Conservation (phyloP, 2,888 invertebrate species). For the Stenodema calcarata region DNA sequence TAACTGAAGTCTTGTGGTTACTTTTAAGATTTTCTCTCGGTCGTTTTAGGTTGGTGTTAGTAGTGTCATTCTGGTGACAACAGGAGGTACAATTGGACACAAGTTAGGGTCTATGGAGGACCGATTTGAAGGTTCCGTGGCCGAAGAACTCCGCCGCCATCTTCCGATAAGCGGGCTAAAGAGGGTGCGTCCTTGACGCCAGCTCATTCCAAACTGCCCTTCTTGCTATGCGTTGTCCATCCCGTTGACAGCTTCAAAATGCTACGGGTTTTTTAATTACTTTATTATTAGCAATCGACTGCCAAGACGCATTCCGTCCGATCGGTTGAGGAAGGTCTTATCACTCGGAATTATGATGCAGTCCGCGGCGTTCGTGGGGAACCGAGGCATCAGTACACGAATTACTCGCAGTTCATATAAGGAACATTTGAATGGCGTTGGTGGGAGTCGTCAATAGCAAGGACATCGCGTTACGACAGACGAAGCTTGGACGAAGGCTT, state of each 20-base stretch:
- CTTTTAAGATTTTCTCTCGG: too few relatives aligned
- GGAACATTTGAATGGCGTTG: not conserved
- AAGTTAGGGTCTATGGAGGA: too few relatives aligned
- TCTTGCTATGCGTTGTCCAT: not conserved
- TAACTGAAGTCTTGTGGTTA: too few relatives aligned
- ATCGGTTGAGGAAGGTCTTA: not conserved
- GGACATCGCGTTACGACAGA: not conserved
- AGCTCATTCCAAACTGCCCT: not conserved
- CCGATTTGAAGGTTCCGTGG: not conserved
- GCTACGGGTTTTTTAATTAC: not conserved
- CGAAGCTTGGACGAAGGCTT: too few relatives aligned
- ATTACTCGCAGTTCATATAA: not conserved
- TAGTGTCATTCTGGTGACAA: too few relatives aligned
- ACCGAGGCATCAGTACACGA: not conserved
- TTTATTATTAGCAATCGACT: not conserved
- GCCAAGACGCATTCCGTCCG: not conserved
- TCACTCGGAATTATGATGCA: not conserved
- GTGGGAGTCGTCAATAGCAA: not conserved
- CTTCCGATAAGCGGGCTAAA: not conserved
- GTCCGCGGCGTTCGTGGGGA: not conserved
- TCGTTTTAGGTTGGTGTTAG: too few relatives aligned
- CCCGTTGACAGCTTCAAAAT: not conserved
- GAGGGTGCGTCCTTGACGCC: constrained; percentile 2
- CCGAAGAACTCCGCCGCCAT: not conserved
- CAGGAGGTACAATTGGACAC: too few relatives aligned